These are phyloP conservation scores for Poeciliopsis presidionis DNA, from an alignment of 2,797 vertebrate genomes.

Conservation along the genomic window DNA sequence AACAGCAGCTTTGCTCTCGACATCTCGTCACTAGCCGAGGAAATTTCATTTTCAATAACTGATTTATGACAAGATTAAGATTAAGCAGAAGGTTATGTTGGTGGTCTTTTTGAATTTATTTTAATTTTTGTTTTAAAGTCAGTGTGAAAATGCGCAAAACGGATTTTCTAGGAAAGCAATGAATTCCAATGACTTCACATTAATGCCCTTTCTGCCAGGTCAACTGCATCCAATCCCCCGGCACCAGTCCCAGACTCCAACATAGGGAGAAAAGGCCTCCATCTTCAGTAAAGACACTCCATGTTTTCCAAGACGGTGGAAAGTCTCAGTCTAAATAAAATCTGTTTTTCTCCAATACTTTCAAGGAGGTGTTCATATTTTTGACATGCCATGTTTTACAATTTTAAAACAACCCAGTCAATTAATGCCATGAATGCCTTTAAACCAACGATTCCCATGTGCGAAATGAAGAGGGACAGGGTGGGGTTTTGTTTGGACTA, in stretches of 20 bases:
- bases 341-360: background rate
- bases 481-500: background rate
- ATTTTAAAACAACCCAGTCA: background rate
- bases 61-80: background rate
- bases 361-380: background rate
- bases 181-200: background rate
- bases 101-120: background rate
- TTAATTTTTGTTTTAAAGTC: background rate
- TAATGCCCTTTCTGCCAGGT: background rate
- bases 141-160: background rate
- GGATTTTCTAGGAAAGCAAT: background rate
- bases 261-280: background rate
- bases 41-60: background rate
- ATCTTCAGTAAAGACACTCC: background rate
- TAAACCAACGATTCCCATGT: background rate
- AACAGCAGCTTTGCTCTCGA: background rate
- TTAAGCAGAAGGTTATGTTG: background rate
- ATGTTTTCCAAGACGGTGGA: background rate
- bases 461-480: background rate
- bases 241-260: background rate
- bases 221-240: background rate
- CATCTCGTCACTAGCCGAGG: background rate
- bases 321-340: background rate
- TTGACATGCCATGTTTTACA: background rate
- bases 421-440: background rate